phyloP scores from a whole-genome alignment of 2,113 vertebrate genomes.

The Cephalopterus ornatus region DNA sequence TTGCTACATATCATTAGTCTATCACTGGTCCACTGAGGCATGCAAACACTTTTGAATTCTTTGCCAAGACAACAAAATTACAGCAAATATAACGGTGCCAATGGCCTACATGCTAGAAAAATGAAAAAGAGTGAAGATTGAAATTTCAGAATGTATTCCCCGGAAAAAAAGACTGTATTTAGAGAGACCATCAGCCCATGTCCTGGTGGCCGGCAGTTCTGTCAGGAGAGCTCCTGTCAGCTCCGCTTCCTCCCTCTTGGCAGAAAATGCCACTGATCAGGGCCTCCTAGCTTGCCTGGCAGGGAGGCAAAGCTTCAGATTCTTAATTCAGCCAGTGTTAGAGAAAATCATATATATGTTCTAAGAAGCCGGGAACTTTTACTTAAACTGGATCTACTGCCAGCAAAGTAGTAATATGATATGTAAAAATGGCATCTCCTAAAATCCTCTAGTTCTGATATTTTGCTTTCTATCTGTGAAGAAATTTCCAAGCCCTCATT shows the following conservation, averaged over 20 bases:
- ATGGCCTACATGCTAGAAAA: not conserved
- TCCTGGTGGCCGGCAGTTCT: not conserved
- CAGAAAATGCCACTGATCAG: not conserved
- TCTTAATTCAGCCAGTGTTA: not conserved
- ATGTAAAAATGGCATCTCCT: not conserved
- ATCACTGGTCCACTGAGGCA: not conserved
- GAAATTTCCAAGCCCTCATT: not conserved
- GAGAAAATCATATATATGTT: not conserved
- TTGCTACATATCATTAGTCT: not conserved
- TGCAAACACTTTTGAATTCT: not conserved
- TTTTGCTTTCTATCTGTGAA: not conserved
- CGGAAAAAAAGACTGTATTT: not conserved
- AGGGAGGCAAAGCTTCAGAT: not conserved
- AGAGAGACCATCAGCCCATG: not conserved
- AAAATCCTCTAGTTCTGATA: not conserved
- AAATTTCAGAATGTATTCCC: not conserved
- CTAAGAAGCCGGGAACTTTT: not conserved
- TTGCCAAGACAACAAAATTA: constrained; percentile 30
- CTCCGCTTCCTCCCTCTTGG: not conserved
- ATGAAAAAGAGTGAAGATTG: not conserved
- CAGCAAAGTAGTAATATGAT: not conserved
- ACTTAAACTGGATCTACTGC: not conserved
- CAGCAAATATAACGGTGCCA: not conserved
- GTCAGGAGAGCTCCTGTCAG: not conserved
- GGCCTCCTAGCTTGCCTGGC: not conserved